Percentiles rank a stretch among this genome's conserved stretches.
These are phyloP conservation scores for Lasiurus borealis DNA, from an alignment of 2,113 vertebrate genomes.

Conservation along the genomic window DNA sequence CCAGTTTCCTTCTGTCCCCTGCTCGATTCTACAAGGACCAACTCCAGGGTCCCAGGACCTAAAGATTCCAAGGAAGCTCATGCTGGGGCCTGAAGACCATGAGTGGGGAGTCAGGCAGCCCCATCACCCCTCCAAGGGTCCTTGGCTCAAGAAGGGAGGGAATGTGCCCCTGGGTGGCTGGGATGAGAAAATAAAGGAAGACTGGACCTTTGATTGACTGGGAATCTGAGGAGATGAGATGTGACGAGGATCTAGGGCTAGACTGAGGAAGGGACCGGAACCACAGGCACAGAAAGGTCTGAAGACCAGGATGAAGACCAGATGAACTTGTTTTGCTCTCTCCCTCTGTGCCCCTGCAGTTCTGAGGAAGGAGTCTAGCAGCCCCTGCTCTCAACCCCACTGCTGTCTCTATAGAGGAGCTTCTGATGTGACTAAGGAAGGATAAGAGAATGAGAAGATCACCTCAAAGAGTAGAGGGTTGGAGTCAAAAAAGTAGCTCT, in stretches of 20 bases:
- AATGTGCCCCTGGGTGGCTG: accelerated
- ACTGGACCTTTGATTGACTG: not conserved
- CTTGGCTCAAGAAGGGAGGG: not conserved
- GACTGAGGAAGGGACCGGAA: not conserved
- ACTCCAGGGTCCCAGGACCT: not conserved
- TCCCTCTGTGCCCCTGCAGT: not conserved
- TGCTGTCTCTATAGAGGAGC: not conserved
- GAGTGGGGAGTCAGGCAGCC: not conserved
- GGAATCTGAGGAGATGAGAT: not conserved
- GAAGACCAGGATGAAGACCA: not conserved
- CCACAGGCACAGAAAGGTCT: not conserved
- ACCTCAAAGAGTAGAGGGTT: not conserved
- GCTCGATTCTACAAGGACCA: not conserved
- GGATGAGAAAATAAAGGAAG: not conserved
- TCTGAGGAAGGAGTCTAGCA: not conserved
- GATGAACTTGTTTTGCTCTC: not conserved
- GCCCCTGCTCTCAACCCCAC: not conserved
- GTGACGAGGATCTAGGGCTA: not conserved
- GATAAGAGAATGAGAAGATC: not conserved
- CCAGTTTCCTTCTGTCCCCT: not conserved
- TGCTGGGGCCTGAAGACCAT: not conserved
- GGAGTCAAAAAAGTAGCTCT: not conserved
- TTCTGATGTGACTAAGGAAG: not conserved
- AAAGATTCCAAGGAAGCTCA: not conserved
- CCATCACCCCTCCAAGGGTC: not conserved